Conservation (phyloP, 2,113 vertebrate species). For the Chlamydotis undulata region DNA sequence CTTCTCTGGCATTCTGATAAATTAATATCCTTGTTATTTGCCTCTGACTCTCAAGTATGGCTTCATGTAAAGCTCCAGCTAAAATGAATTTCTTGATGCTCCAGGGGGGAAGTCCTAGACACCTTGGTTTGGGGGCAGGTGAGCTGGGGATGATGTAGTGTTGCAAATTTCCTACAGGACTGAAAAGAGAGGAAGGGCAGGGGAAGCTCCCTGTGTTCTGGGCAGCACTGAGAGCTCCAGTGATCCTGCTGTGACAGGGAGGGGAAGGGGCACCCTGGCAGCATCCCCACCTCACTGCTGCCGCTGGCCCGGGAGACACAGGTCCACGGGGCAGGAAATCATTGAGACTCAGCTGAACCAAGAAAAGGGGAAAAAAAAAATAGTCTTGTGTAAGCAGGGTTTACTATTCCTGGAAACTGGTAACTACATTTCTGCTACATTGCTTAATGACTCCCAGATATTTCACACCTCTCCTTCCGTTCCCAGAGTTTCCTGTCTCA, state of each 20-base stretch:
- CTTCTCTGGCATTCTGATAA: background rate
- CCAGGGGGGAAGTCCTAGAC: background rate
- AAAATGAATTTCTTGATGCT: background rate
- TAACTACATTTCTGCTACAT: background rate
- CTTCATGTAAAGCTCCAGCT: background rate
- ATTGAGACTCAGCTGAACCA: background rate
- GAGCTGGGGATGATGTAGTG: background rate
- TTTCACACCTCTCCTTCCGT: conserved; percentile 54
- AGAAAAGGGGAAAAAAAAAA: background rate
- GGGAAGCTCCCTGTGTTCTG: background rate
- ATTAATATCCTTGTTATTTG: background rate
- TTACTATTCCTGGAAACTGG: conserved; percentile 10
- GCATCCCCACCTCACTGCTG: background rate
- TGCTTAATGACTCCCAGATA: conserved; percentile 35
- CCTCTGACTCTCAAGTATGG: background rate
- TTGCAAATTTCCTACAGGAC: background rate
- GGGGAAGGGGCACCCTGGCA: background rate
- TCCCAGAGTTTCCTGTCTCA: conserved; percentile 8
- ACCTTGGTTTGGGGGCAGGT: background rate
- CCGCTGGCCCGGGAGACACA: rapidly evolving
- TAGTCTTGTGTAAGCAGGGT: background rate
- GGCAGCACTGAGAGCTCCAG: background rate
- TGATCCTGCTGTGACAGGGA: too few species aligned
- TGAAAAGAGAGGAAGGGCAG: background rate
- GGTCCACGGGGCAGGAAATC: background rate